Conservation (phyloP, 2,797 vertebrate species). For the Rhodeus uyekii region DNA sequence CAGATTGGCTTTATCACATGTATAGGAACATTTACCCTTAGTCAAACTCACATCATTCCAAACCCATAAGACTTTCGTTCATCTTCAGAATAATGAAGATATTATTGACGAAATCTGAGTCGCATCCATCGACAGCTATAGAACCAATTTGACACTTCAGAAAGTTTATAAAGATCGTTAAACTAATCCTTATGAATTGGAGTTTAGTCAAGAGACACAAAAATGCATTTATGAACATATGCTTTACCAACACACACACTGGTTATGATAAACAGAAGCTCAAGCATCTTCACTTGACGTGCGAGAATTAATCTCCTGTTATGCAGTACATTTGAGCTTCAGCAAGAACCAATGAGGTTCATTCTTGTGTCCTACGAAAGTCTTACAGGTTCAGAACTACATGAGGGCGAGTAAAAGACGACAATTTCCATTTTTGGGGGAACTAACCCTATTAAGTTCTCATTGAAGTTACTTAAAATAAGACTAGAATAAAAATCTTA, state of each 20-base stretch:
- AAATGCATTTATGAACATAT: too few relatives aligned
- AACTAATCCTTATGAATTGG: too few relatives aligned
- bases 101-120: too few relatives aligned
- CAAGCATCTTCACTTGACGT: too few relatives aligned
- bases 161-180: background rate
- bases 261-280: too few relatives aligned
- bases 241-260: too few relatives aligned
- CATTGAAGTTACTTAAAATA: background rate
- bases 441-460: background rate
- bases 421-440: background rate
- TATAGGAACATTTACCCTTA: too few relatives aligned
- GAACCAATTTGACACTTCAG: background rate
- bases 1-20: background rate
- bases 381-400: background rate
- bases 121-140: rapidly evolving
- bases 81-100: background rate
- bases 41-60: too few relatives aligned
- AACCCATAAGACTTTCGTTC: background rate
- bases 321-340: too few relatives aligned
- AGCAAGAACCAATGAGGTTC: too few relatives aligned
- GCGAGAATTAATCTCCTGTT: too few relatives aligned
- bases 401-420: background rate
- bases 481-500: background rate
- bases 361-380: rapidly evolving
- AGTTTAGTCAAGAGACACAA: too few relatives aligned